phyloP scores from a whole-genome alignment of 1,140 invertebrate species.

The Drosophila mojavensis region DNA sequence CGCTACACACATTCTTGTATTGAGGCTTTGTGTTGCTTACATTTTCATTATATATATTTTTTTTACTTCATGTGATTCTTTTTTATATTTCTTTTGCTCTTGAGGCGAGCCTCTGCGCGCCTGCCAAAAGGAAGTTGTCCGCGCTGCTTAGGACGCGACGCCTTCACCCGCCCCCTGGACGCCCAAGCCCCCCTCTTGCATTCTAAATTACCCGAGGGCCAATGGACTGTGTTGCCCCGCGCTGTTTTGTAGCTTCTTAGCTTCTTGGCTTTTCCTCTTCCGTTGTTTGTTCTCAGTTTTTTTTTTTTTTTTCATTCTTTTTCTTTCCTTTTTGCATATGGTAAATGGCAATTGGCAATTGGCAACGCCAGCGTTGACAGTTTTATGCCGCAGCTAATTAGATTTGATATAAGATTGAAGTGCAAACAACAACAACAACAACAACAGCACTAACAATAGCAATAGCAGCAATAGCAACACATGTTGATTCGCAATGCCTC shows the following conservation, averaged over 20 bases:
- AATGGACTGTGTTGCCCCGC: slow-evolving; percentile 61
- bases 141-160: not conserved
- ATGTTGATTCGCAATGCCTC: slow-evolving; percentile 43
- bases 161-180: not conserved
- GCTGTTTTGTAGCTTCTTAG: slow-evolving; percentile 25
- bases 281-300: slow-evolving; percentile 7
- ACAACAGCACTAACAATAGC: not conserved
- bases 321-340: slow-evolving; percentile 31
- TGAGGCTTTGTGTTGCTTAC: slow-evolving; percentile 71
- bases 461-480: slow-evolving; percentile 8
- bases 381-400: slow-evolving; percentile 56
- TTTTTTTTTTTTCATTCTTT: no score
- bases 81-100: slow-evolving; percentile 40
- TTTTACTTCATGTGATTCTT: slow-evolving; percentile 30
- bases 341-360: slow-evolving; percentile 25
- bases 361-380: slow-evolving; percentile 45
- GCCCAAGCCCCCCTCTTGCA: slow-evolving; percentile 29
- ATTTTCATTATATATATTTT: slow-evolving; percentile 74
- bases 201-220: slow-evolving; percentile 80
- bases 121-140: slow-evolving; percentile 74
- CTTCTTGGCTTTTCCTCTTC: slow-evolving; percentile 24
- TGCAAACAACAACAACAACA: not conserved
- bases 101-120: slow-evolving; percentile 22
- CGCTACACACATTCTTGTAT: slow-evolving; percentile 31
- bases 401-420: slow-evolving; percentile 47